Conservation (phyloP, 2,888 invertebrate genomes). For the Erpobdella octoculata region DNA sequence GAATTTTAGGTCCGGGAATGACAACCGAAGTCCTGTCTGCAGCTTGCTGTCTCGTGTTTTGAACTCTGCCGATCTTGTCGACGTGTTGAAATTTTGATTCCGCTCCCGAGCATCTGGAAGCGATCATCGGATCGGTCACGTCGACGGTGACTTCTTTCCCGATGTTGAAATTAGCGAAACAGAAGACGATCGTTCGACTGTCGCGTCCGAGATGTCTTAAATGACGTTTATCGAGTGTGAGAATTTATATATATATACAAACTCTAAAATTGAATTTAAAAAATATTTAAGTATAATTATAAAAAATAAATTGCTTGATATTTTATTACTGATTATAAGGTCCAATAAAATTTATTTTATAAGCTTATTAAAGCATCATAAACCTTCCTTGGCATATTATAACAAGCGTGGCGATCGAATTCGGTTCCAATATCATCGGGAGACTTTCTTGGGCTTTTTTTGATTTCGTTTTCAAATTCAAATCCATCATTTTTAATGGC, state of each 20-base stretch:
- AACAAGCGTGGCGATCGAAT: conserved; percentile 3
- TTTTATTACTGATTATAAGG: too few species aligned
- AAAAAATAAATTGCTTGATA: too few species aligned
- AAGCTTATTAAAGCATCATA: too few species aligned
- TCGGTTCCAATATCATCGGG: conserved; percentile 26
- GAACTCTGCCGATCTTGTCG: neutral
- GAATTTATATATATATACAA: too few species aligned
- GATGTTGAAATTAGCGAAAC: conserved; percentile 43
- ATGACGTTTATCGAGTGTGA: too few species aligned
- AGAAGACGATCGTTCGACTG: conserved; percentile 41
- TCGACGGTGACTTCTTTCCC: conserved; percentile 40
- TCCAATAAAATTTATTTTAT: too few species aligned
- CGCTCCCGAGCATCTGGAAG: neutral
- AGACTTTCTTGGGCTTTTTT: conserved; percentile 28
- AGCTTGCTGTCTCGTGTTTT: neutral
- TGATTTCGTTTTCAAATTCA: conserved; percentile 15
- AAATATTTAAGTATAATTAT: too few species aligned
- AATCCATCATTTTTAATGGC: neutral
- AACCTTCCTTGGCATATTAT: conserved; percentile 32
- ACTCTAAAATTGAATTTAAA: too few species aligned
- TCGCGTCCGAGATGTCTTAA: conserved; percentile 42
- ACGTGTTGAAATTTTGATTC: neutral
- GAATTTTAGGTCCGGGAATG: conserved; percentile 15
- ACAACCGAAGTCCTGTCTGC: neutral
- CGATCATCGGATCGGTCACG: conserved; percentile 33